Evolutionary conservation across 2,888 invertebrate genomes (phyloP), one percentile per base, ranked within the genome.

Genomic region (Iselma pallidipennis): DNA sequence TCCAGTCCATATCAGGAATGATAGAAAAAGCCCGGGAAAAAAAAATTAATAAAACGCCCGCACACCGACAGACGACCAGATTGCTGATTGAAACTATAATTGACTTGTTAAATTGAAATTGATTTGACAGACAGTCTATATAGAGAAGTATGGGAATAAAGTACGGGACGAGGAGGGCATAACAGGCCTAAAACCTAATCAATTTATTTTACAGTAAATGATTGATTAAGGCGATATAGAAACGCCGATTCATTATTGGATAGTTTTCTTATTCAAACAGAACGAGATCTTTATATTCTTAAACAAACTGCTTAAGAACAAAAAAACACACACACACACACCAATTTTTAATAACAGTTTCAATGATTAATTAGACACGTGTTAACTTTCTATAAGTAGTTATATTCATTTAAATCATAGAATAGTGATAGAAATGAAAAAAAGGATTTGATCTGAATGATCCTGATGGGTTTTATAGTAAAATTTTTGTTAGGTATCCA

Each of bases 71-170:
- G 37, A 37, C 16, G 31, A 33, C 31, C 31, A n/a, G 50, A 53
- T 51, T 55, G 59, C 66, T 72, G 74, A 75, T 76, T 76, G 76
- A 72, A 72, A 74, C 76, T 77, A 79, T 81, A 81, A 81, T 81
- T 80, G 80, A 80, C 76, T 80, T 79, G 80, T 81, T 81, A 80
- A 80, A 80, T 79, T 80, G 78, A 81, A 81, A 80, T 81, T 79
- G 80, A 76, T 73, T 75, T 79, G 80, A 79, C 79, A 76, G 80
- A 76, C 76, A 66, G 69, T 71, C 66, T 37, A 7, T 37, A 37
- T 37, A 37, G 16, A 37, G 37, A 6, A 16, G 49, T 53, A 42
- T 23, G 16, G 37, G 37, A 37, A 37, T 14, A 4, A 54, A 37
- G 56, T 60, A 50, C 33, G 59, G 52, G 9, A 37, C 16, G 37